These are phyloP conservation scores for Amphipyra tragopoginis DNA, from an alignment of 2,888 invertebrate species.

Conservation along the genomic window DNA sequence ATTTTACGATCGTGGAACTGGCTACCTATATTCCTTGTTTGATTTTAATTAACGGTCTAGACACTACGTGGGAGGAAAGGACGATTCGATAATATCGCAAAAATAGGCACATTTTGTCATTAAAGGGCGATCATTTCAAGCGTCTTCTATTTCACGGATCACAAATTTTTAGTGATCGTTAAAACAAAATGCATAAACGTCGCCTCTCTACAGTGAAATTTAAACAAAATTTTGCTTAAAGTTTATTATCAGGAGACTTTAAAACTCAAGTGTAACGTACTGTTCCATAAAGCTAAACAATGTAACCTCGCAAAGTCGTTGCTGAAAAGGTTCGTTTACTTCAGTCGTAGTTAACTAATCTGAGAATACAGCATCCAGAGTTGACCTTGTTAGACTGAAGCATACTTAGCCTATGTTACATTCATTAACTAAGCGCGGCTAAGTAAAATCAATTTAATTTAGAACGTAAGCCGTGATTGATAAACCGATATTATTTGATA, in stretches of 20 bases:
- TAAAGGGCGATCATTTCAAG: conserved; percentile 63
- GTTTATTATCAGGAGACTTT: conserved; percentile 55
- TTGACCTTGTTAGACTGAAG: conserved; percentile 31
- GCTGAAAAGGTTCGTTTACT: conserved; percentile 29
- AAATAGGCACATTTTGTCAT: conserved; percentile 59
- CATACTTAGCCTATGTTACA: too few relatives aligned
- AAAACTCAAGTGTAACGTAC: conserved; percentile 33
- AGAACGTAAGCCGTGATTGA: neutral
- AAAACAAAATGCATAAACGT: conserved; percentile 69
- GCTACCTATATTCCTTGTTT: conserved; percentile 62
- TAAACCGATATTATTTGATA: conserved; percentile 19
- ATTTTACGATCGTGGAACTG: neutral
- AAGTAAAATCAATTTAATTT: conserved; percentile 35
- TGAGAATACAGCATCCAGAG: conserved; percentile 14
- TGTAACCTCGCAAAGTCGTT: conserved; percentile 36
- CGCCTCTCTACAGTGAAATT: conserved; percentile 58
- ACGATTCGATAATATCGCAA: conserved; percentile 41
- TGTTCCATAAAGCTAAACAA: conserved; percentile 34
- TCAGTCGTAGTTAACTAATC: conserved; percentile 27
- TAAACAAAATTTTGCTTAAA: conserved; percentile 61
- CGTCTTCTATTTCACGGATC: conserved; percentile 71
- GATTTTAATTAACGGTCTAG: conserved; percentile 80
- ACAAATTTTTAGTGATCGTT: conserved; percentile 72
- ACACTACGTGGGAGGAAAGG: conserved; percentile 58
- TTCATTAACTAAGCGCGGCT: conserved; percentile 11